phyloP scores from a whole-genome alignment of 2,888 invertebrate genomes.

The Lasius fuliginosus region DNA sequence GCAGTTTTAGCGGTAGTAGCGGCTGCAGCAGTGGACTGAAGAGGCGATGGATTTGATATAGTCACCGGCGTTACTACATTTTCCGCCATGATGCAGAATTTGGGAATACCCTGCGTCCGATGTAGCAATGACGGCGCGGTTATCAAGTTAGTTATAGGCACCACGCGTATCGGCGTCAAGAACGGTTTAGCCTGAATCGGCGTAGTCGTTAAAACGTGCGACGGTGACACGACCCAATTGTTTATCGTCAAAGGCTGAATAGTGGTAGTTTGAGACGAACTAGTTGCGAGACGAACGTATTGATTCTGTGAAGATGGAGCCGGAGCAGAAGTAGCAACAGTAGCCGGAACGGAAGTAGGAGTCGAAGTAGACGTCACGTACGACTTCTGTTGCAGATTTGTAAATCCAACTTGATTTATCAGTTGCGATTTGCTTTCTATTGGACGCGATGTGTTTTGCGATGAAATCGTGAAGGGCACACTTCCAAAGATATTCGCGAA shows the following conservation, averaged over 20 bases:
- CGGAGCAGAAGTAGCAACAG: constrained; percentile 37
- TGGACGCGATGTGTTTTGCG: constrained; percentile 60
- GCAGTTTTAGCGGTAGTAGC: background rate
- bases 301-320: constrained; percentile 52
- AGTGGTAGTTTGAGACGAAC: constrained; percentile 56
- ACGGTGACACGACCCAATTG: constrained; percentile 67
- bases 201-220: constrained; percentile 63
- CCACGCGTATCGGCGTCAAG: constrained; percentile 81
- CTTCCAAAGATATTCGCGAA: constrained; percentile 64
- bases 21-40: constrained; percentile 45
- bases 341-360: constrained; percentile 27
- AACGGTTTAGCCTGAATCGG: constrained; percentile 77
- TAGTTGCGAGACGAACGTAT: constrained; percentile 52
- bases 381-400: constrained; percentile 11
- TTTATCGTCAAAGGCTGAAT: constrained; percentile 71
- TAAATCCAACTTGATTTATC: background rate
- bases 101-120: constrained; percentile 82
- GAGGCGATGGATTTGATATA: constrained; percentile 46
- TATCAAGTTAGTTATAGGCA: constrained; percentile 82
- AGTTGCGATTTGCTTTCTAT: constrained; percentile 51
- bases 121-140: constrained; percentile 82
- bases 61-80: constrained; percentile 58
- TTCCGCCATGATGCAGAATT: constrained; percentile 83
- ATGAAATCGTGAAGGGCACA: background rate
- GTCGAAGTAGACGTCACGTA: constrained; percentile 15